phyloP scores from a whole-genome alignment of 2,888 invertebrate species.

The Tachina grossa region DNA sequence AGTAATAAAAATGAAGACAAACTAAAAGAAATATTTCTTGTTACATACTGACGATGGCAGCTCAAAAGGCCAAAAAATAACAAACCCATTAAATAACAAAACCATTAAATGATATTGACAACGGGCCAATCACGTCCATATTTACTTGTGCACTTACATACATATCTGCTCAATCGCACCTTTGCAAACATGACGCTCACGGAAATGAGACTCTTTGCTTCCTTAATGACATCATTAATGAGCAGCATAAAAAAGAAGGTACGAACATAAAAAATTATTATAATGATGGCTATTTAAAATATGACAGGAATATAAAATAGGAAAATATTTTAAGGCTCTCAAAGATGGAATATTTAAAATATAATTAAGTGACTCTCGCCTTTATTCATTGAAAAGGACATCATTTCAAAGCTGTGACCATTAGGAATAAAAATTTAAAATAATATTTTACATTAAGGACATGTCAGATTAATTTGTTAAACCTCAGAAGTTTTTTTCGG shows the following conservation, averaged over 20 bases:
- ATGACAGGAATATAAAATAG: constrained; percentile 50
- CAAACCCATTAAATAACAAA: constrained; percentile 21
- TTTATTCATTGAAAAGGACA: constrained; percentile 51
- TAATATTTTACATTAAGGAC: background rate
- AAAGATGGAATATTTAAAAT: constrained; percentile 12
- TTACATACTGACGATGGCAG: constrained; percentile 8
- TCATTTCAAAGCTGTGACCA: constrained; percentile 28
- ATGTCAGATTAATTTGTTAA: background rate
- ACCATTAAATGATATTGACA: constrained; percentile 54
- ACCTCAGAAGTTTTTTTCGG: too few relatives aligned
- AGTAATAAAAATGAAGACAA: background rate
- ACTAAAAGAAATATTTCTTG: constrained; percentile 32
- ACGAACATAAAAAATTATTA: constrained; percentile 35
- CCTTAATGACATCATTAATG: constrained; percentile 46
- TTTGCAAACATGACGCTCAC: background rate
- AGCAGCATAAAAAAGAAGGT: background rate
- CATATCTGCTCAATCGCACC: background rate
- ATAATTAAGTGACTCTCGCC: constrained; percentile 31
- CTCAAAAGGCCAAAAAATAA: constrained; percentile 28
- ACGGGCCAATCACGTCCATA: constrained; percentile 28
- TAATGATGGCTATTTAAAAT: constrained; percentile 58
- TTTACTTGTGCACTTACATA: background rate
- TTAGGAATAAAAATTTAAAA: background rate
- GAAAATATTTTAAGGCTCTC: constrained; percentile 13
- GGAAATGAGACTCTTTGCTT: constrained; percentile 26